phyloP scores from a whole-genome alignment of 1,140 invertebrate genomes.

The Penaeus vannamei region DNA sequence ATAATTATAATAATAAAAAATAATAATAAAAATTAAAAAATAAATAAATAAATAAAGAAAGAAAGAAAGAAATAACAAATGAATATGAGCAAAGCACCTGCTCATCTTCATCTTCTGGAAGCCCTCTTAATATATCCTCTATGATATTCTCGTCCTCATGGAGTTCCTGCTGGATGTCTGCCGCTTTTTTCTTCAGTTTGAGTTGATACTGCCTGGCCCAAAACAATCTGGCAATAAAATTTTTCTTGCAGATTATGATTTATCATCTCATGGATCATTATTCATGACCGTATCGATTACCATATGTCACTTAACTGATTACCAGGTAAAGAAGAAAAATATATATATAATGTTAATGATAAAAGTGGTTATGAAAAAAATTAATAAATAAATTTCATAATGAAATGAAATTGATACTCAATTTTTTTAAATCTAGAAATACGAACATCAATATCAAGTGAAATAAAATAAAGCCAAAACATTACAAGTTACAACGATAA shows the following conservation, averaged over 20 bases:
- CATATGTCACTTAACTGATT: too few relatives aligned
- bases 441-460: not conserved
- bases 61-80: not conserved
- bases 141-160: constrained; percentile 55
- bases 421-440: too few relatives aligned
- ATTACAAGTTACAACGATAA: not conserved
- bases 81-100: constrained; percentile 22
- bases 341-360: too few relatives aligned
- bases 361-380: too few relatives aligned
- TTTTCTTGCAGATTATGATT: too few relatives aligned
- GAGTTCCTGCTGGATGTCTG: constrained; percentile 56
- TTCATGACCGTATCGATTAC: too few relatives aligned
- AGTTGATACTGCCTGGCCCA: constrained; percentile 63
- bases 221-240: constrained; percentile 36
- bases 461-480: not conserved
- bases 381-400: too few relatives aligned
- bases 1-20: too few relatives aligned
- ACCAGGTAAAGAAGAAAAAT: too few relatives aligned
- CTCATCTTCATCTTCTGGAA: constrained; percentile 24
- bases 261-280: too few relatives aligned
- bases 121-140: constrained; percentile 52
- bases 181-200: constrained; percentile 60
- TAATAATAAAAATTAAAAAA: not conserved
- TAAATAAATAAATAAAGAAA: not conserved
- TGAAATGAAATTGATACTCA: too few relatives aligned